Conservation (phyloP, 2,797 vertebrate species). For the Gallinago stenura region DNA sequence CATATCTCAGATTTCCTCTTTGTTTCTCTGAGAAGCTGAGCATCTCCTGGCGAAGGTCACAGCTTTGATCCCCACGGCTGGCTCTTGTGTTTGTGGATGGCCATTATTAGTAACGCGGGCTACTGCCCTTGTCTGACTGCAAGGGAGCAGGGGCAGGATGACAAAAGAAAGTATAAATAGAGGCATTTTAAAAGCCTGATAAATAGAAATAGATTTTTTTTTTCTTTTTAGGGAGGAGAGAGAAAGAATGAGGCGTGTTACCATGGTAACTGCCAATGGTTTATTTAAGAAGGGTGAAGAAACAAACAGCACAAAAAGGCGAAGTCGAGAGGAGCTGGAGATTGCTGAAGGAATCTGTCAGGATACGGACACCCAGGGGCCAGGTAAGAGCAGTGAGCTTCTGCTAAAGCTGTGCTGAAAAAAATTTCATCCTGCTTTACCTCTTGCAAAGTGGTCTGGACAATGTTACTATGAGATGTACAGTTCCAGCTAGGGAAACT, state of each 20-base stretch:
- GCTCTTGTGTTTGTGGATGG: conserved; percentile 28
- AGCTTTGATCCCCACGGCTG: conserved; percentile 20
- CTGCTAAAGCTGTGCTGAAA: not conserved
- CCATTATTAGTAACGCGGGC: conserved; percentile 62
- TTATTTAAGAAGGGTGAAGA: conserved; percentile 66
- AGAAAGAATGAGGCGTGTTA: conserved; percentile 27
- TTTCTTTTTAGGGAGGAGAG: not conserved
- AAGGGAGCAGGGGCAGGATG: conserved; percentile 38
- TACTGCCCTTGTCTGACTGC: conserved; percentile 43
- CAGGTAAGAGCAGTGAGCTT: conserved; percentile 16
- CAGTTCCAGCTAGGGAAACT: not conserved
- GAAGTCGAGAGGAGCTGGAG: not conserved
- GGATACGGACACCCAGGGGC: not conserved
- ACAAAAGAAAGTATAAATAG: conserved; percentile 66
- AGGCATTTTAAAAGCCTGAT: conserved; percentile 27
- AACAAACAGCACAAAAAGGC: conserved; percentile 48
- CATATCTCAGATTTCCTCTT: not conserved
- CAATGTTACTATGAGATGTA: not conserved
- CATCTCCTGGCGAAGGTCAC: conserved; percentile 50
- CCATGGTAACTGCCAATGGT: conserved; percentile 60
- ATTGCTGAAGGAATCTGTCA: not conserved
- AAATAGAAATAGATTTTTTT: conserved; percentile 44
- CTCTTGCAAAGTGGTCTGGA: not conserved
- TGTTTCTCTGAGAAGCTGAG: not conserved
- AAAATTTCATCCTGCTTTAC: not conserved